Percentiles rank a stretch among this genome's conserved stretches.
Evolutionary conservation across 2,797 vertebrate species (phyloP).

Genomic region (Mormyrops attenuatus): DNA sequence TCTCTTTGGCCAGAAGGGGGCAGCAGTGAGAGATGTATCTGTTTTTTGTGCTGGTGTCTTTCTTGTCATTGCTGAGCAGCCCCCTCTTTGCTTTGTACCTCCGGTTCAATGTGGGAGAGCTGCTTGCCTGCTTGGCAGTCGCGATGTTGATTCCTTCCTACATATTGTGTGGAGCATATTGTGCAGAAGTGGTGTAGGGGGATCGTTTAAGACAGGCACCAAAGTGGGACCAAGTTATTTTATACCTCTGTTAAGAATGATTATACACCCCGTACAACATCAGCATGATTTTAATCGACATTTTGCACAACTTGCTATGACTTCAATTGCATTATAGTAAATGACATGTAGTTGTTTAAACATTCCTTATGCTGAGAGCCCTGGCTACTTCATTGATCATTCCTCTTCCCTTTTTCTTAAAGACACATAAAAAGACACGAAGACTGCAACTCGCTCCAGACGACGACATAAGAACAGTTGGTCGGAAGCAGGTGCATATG

Average conservation of each 20-base stretch:
- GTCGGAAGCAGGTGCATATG: conserved; percentile 74
- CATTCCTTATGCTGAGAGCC: neutral
- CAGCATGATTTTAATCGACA: neutral
- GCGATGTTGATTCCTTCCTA: neutral
- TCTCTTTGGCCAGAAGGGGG: neutral
- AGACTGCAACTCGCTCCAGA: conserved; percentile 58
- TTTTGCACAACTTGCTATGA: neutral
- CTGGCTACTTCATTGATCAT: neutral
- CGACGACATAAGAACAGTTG: conserved; percentile 70
- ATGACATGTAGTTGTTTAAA: neutral
- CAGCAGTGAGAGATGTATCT: neutral
- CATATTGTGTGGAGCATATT: neutral
- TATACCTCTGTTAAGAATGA: neutral
- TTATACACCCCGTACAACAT: neutral
- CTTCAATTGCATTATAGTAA: neutral
- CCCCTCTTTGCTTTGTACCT: conserved; percentile 38
- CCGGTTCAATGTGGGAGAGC: conserved; percentile 51
- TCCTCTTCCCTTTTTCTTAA: conserved; percentile 23
- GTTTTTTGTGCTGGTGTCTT: neutral
- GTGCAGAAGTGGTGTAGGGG: neutral
- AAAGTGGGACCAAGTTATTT: neutral
- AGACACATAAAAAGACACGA: conserved; percentile 25
- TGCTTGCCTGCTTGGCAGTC: conserved; percentile 59
- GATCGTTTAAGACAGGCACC: neutral
- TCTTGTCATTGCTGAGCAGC: conserved; percentile 73